Evolutionary conservation across 2,797 vertebrate species (phyloP).

Genomic region (Euphonia xanthogaster): DNA sequence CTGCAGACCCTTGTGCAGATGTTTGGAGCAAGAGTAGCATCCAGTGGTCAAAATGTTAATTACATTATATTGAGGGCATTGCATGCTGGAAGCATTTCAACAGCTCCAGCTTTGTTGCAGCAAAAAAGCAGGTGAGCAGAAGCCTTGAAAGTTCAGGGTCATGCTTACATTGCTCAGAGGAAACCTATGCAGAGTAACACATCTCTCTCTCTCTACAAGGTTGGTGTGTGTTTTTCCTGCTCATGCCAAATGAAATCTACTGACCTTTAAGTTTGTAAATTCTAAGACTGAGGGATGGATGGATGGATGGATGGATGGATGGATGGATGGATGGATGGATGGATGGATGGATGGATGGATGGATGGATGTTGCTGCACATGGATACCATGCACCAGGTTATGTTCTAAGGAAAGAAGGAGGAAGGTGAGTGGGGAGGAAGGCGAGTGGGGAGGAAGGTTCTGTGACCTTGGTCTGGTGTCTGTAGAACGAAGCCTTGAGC

Average conservation of each 20-base stretch:
- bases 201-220: neutral
- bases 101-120: neutral
- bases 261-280: neutral
- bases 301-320: neutral
- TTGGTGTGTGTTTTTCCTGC: neutral
- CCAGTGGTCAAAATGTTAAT: constrained; percentile 51
- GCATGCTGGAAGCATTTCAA: neutral
- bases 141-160: neutral
- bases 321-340: neutral
- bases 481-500: neutral
- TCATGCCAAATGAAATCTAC: neutral
- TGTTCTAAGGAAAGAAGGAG: neutral
- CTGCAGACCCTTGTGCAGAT: neutral
- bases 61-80: neutral
- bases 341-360: neutral
- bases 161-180: neutral
- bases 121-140: neutral
- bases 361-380: fast-evolving
- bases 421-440: neutral
- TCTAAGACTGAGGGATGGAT: neutral
- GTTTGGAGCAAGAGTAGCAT: constrained; percentile 55
- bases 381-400: neutral
- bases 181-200: neutral
- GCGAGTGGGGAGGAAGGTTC: neutral
- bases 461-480: neutral